Conservation (phyloP, 2,888 invertebrate genomes). For the Herminia tarsipennalis region DNA sequence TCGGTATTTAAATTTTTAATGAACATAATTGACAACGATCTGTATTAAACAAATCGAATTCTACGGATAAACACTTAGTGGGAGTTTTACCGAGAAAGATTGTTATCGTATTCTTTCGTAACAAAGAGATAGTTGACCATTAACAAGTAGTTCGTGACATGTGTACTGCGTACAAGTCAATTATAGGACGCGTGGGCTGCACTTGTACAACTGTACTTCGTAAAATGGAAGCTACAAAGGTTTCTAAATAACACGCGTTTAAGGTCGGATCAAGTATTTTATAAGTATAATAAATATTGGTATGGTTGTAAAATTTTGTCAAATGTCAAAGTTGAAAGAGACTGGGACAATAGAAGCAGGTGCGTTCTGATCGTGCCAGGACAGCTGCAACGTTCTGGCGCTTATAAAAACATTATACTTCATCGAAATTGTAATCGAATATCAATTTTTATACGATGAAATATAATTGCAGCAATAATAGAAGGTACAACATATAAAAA, state of each 20-base stretch:
- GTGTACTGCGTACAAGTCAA: slow-evolving; percentile 49
- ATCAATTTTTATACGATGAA: slow-evolving; percentile 43
- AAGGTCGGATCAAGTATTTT: slow-evolving; percentile 31
- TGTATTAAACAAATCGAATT: slow-evolving; percentile 29
- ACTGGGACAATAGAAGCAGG: slow-evolving; percentile 64
- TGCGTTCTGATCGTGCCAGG: slow-evolving; percentile 46
- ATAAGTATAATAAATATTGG: slow-evolving; percentile 40
- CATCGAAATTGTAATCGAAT: slow-evolving; percentile 46
- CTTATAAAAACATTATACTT: slow-evolving; percentile 49
- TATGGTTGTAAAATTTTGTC: slow-evolving; percentile 39
- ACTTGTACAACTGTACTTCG: slow-evolving; percentile 25
- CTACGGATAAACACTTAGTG: slow-evolving; percentile 23
- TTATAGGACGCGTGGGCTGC: slow-evolving; percentile 37
- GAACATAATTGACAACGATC: slow-evolving; percentile 28
- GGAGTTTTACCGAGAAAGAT: slow-evolving; percentile 40
- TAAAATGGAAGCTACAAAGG: slow-evolving; percentile 25
- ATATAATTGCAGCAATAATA: slow-evolving; percentile 36
- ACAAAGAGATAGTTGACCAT: slow-evolving; percentile 48
- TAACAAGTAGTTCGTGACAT: slow-evolving; percentile 49
- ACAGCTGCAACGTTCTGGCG: slow-evolving; percentile 60
- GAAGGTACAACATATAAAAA: slow-evolving; percentile 24
- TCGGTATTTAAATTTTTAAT: slow-evolving; percentile 33
- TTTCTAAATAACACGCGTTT: slow-evolving; percentile 15
- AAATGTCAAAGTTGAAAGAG: slow-evolving; percentile 77
- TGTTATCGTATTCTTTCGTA: slow-evolving; percentile 36